Evolutionary conservation across 2,113 vertebrate species (phyloP), one percentile per base, ranked within the genome.

Genomic region (Callopanchax toddi): DNA sequence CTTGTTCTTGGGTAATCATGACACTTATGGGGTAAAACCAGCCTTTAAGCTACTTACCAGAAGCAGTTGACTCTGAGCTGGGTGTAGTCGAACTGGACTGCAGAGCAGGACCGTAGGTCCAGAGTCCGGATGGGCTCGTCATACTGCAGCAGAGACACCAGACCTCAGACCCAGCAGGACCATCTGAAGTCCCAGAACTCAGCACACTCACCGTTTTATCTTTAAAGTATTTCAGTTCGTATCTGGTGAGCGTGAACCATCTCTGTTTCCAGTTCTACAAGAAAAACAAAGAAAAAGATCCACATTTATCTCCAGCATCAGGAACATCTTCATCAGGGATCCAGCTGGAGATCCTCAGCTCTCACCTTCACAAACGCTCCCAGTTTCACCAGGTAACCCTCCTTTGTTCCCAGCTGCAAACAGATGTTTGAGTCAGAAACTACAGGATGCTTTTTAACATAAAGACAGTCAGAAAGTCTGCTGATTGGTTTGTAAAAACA

Each of bases 151-250:
- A 80, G 17, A 74, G 13, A 84, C 22, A 63, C 13, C 17, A 7
- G 4, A 36, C 11, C 11, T 51, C 26, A 51, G 29, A n/a, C n/a
- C n/a, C n/a, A n/a, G n/a, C n/a, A n/a, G n/a, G 29, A 32, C 29
- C 8, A 8, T 32, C 8, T 32, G 8, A n/a, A 17, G 23, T 23
- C 1, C 2, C 11, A 11, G 4, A 55, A 3, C n/a, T n/a, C n/a
- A n/a, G n/a, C n/a, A n/a, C n/a, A 88, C 94, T 94, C 74, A 98
- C 97, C 93, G 90, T 92, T 86, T 95, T 95, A 71, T 99, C 96
- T 87, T 96, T 98, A 87, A 97, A 99, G 89, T 99, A 99, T 65
- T 96, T 99, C 13, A 99, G 92, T 78, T 99, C 95, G 62, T 97
- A 92, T 86, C 95, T 93, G 59, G 93, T 94, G 76, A 99, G 79